Base-by-base conservation (phyloP, 2,797 vertebrate genomes). In the Pseudopleuronectes americanus region DNA sequence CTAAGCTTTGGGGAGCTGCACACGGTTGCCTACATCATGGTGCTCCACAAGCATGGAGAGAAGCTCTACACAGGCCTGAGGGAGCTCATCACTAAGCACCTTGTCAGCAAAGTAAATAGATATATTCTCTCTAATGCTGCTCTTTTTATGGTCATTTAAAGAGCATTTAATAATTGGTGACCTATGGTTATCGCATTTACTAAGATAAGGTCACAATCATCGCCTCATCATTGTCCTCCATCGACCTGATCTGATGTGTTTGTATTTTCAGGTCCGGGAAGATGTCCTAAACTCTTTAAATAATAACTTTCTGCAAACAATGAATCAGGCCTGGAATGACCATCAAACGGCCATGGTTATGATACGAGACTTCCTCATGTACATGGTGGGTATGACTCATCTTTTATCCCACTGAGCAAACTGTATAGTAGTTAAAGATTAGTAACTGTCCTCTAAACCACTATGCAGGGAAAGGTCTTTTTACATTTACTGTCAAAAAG, bases 1-100 rank as follows among this genome's bases (percentile, higher is more conserved):
- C 93, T 99, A 83, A 98, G 97, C 92, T 99, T 99, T 88, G 97
- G 97, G 92, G 98, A 99, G 93, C 95, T 99, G 56, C 99, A 99
- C 93, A 96, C 97, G 89, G 99, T 98, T 57, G 97, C 97, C 48
- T 99, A 99, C 92, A 98, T 97, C 69, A 99, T 99, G 98, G 97
- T 99, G 77, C 96, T 99, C 77, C 97, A 99, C 94, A 99, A 99
- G 88, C 97, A 99, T 8, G 98, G 97, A 4, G 98, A 99, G 90
- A 99, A 99, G 85, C 96, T 99, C 53, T 99, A 99, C 94, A 98
- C 97, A 66, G 98, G 97, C 85, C 92, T 99, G 77, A 95, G 96
- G 91, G 97, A 99, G 93, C 97, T 99, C 24, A 97, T 99, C 91
- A 98, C 97, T 0, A 97, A 99, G 86, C 97, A 99, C 92, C 97